These are phyloP conservation scores for Thalassarche chlororhynchos DNA, from an alignment of 2,113 vertebrate species.

Conservation along the genomic window DNA sequence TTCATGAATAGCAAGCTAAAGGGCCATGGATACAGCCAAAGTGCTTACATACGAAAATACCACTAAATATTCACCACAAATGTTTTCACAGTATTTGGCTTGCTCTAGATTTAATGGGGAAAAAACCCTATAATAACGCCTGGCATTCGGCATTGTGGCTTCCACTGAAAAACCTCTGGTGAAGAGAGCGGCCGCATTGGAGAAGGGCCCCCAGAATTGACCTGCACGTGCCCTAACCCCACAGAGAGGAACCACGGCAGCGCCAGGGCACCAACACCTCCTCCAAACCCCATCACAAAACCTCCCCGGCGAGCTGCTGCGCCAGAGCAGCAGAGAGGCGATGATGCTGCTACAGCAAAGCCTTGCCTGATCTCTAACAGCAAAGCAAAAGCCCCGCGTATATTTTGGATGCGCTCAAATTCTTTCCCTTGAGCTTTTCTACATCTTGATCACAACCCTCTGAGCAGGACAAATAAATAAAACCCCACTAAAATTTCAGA, in stretches of 20 bases:
- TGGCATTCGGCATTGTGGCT: neutral
- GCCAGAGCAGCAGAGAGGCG: neutral
- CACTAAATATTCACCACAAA: neutral
- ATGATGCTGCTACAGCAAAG: neutral
- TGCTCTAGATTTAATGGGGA: neutral
- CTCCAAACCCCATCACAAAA: neutral
- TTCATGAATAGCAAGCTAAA: slow-evolving; percentile 18
- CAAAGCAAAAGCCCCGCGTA: neutral
- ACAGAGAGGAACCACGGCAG: neutral
- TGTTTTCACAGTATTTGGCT: neutral
- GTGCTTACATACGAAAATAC: neutral
- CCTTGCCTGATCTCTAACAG: neutral
- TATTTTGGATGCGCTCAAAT: neutral
- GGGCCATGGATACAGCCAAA: neutral
- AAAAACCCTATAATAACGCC: fast-evolving
- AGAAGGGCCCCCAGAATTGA: neutral
- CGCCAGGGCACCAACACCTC: neutral
- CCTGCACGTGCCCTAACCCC: fast-evolving
- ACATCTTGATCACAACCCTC: neutral
- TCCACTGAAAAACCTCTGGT: neutral
- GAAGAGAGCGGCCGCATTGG: neutral
- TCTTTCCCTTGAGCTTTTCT: neutral
- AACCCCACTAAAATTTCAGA: neutral
- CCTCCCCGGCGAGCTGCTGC: fast-evolving
- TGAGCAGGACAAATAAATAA: neutral